Percentiles rank a stretch among this genome's conserved stretches.
phyloP scores from a whole-genome alignment of 2,113 vertebrate genomes.

The Bothrops jararaca region DNA sequence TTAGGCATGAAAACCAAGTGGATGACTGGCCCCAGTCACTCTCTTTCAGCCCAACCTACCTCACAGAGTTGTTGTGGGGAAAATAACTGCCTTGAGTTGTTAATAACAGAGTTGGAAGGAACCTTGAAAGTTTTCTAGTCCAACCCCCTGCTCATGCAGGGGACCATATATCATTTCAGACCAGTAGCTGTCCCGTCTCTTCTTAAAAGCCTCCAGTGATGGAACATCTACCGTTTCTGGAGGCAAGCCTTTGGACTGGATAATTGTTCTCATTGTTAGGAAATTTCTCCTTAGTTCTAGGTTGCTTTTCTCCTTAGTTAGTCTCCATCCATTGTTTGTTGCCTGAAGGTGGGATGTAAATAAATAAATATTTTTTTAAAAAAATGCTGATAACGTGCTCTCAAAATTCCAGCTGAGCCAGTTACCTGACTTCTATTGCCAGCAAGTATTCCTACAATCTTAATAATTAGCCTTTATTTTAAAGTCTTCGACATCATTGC shows the following conservation, averaged over 20 bases:
- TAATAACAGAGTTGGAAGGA: no score
- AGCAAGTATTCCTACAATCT: neutral
- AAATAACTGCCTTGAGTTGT: no score
- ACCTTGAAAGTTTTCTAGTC: no score
- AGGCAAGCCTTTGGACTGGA: neutral
- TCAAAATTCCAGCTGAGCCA: neutral
- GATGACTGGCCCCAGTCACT: no score
- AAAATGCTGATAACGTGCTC: neutral
- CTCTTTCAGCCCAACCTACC: no score
- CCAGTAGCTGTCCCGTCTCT: neutral
- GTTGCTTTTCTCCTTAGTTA: neutral
- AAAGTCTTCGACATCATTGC: neutral
- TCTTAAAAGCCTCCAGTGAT: neutral
- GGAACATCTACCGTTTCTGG: neutral
- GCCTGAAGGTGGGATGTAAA: neutral
- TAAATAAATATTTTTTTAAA: neutral
- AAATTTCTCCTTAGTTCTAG: neutral
- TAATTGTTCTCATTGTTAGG: neutral
- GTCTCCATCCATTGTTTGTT: neutral
- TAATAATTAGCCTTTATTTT: neutral
- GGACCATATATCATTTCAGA: neutral
- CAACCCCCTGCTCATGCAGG: neutral
- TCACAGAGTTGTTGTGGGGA: no score
- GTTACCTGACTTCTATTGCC: neutral
- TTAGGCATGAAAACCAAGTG: no score